These are phyloP conservation scores for Lepus timidus DNA, from an alignment of 2,113 vertebrate species.

Conservation along the genomic window DNA sequence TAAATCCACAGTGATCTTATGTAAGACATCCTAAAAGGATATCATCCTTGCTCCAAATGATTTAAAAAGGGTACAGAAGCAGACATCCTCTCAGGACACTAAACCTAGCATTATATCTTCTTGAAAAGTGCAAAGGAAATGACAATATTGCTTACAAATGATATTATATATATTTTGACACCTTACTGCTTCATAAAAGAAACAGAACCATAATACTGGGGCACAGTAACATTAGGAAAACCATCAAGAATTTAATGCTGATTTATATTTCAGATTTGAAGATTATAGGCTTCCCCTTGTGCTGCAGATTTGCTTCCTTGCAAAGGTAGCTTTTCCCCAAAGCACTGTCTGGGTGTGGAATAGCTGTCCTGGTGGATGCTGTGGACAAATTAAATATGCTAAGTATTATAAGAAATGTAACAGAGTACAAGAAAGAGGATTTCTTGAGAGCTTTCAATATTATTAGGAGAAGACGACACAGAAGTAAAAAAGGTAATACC, in stretches of 20 bases:
- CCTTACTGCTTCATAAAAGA: constrained; percentile 55
- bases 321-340: not conserved
- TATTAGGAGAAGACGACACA: constrained; percentile 18
- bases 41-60: constrained; percentile 36
- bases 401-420: not conserved
- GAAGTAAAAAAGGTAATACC: not conserved
- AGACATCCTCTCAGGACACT: constrained; percentile 21
- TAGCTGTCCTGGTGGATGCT: not conserved
- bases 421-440: not conserved
- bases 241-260: constrained; percentile 49
- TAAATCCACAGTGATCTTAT: constrained; percentile 41
- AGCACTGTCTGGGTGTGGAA: not conserved
- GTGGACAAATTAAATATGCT: not conserved
- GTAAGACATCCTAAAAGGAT: constrained; percentile 28
- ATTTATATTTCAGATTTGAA: constrained; percentile 49
- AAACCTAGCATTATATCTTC: constrained; percentile 48
- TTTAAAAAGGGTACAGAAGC: constrained; percentile 42
- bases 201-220: not conserved
- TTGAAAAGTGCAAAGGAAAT: constrained; percentile 70
- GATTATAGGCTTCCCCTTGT: not conserved
- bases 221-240: constrained; percentile 50
- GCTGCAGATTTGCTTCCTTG: not conserved
- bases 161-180: constrained; percentile 63
- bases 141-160: constrained; percentile 69
- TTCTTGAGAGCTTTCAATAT: not conserved